A percentile compares a stretch with the other conserved stretches of the same genome.
phyloP scores from a whole-genome alignment of 2,888 invertebrate species.

The Myathropa florea region DNA sequence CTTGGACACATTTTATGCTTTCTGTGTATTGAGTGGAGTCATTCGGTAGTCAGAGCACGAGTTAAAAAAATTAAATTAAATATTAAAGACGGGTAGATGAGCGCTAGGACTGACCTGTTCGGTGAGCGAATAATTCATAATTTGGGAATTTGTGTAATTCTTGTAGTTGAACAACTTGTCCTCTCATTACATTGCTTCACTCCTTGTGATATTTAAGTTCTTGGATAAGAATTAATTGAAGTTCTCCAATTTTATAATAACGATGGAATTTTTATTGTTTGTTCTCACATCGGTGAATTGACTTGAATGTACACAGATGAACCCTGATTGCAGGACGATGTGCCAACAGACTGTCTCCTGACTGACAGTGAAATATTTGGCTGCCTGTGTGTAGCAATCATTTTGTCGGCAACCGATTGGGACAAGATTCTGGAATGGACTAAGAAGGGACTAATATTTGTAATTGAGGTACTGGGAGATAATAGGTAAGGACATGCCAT shows the following conservation, averaged over 20 bases:
- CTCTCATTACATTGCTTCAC: constrained; percentile 2
- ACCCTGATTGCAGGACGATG: constrained; percentile 20
- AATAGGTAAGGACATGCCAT: neutral
- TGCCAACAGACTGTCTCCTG: constrained; percentile 25
- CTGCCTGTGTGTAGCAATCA: neutral
- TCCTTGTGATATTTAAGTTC: neutral
- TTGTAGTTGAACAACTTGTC: neutral
- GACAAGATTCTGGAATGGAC: constrained; percentile 42
- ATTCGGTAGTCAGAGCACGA: constrained; percentile 33
- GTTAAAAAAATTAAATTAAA: constrained; percentile 64
- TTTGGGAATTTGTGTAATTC: constrained; percentile 6
- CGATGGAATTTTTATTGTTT: constrained; percentile 16
- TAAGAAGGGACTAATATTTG: constrained; percentile 28
- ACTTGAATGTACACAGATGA: constrained; percentile 23
- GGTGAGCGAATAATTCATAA: constrained; percentile 51
- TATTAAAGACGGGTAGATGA: constrained; percentile 57
- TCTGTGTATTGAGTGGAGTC: constrained; percentile 50
- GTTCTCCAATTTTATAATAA: constrained; percentile 10
- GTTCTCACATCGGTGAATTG: constrained; percentile 4
- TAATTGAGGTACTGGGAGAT: neutral
- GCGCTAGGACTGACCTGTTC: constrained; percentile 35
- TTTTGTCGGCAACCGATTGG: constrained; percentile 42
- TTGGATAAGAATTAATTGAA: constrained; percentile 22
- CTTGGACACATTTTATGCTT: constrained; percentile 31
- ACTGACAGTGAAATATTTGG: neutral